These are phyloP conservation scores for Brachyhypopomus occidentalis DNA, from an alignment of 2,113 vertebrate species.

Conservation along the genomic window DNA sequence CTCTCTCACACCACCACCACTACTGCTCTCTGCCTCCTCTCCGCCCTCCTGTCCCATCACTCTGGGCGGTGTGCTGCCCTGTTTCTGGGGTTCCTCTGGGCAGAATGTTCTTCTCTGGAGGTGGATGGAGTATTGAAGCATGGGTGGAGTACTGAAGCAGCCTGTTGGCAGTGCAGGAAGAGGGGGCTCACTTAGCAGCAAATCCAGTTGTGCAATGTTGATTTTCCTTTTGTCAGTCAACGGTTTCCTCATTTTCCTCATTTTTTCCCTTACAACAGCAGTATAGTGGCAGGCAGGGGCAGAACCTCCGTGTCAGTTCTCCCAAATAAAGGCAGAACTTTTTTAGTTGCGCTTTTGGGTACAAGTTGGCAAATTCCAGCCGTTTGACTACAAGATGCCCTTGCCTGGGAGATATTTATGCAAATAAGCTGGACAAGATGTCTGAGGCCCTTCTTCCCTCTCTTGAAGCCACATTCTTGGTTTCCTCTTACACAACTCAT, in stretches of 20 bases:
- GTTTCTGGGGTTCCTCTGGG: neutral
- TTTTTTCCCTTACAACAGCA: too few species aligned
- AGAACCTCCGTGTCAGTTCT: neutral
- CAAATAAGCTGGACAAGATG: neutral
- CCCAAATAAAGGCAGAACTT: neutral
- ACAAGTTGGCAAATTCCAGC: neutral
- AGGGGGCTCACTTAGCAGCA: neutral
- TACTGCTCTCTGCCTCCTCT: neutral
- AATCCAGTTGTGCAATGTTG: neutral
- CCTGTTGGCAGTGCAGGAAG: neutral
- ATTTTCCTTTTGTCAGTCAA: neutral
- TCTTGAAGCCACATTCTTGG: neutral
- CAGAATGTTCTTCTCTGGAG: neutral
- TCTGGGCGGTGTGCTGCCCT: neutral
- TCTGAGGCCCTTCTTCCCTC: neutral
- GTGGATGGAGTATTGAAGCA: too few species aligned
- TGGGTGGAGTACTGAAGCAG: too few species aligned
- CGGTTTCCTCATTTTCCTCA: neutral
- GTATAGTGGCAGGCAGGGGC: neutral
- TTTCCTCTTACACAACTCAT: neutral
- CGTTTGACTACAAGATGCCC: neutral
- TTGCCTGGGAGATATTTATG: neutral
- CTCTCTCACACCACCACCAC: neutral
- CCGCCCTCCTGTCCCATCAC: neutral
- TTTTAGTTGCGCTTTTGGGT: neutral